Base-by-base conservation (phyloP, 1,140 invertebrate species). In the Drosophila saltans region DNA sequence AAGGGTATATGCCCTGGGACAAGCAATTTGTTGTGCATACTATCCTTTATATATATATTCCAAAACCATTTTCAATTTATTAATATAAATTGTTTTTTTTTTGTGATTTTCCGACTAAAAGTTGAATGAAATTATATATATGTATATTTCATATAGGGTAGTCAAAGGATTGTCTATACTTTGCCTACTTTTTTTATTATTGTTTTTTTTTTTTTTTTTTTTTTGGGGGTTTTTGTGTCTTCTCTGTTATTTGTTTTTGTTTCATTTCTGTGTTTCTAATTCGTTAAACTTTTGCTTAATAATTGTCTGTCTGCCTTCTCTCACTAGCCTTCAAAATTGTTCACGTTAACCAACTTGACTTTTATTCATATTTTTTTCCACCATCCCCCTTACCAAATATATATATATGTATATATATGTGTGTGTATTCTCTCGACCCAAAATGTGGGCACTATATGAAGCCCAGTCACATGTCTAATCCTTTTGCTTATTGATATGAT, bases 401-500 rank as follows among this genome's bases (percentile, higher is more conserved):
- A 59, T 65, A 81, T 73, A 58, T 66, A 78, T 78, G 67, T 67
- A 43, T 79, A 66, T 7, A 36, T 36, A 7, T 36, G 6, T 36
- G 6, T 36, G 33, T 36, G 6, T 36, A 7, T 2, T 30, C 4
- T 30, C 28, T 30, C 64, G 78, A 80, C 78, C 75, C 77, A 75
- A 76, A 79, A 77, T 56, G 55, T 71, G 52, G 70, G 28, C 66
- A 68, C 78, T 62, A 39, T 63, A 63, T 45, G 70, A 40, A 39
- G 66, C 66, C 66, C 80, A 88, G 83, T 88, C 83, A 88, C 84
- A 88, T 88, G 84, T 89, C 84, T 89, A 89, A 89, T 89, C 84
- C 85, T 89, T 89, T 89, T 89, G 84, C 84, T 90, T 89, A 89
- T 89, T 89, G 84, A 89, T 89, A 89, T 89, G 85, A 89, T 89